phyloP scores from a whole-genome alignment of 2,797 vertebrate species.

The Acipenser oxyrinchus region DNA sequence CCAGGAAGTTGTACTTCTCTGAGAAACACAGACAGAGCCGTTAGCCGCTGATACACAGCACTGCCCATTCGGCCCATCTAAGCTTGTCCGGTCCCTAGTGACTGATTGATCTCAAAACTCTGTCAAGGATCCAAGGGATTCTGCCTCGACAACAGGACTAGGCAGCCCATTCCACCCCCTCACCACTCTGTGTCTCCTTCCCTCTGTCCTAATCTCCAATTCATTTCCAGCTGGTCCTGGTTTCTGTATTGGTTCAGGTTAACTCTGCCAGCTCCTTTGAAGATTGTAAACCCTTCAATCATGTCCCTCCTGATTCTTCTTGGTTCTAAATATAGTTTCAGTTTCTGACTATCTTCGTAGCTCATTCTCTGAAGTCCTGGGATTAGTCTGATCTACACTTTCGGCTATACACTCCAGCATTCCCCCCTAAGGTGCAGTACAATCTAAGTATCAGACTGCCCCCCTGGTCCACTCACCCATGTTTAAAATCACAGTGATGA shows the following conservation, averaged over 20 bases:
- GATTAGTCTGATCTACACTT: background rate
- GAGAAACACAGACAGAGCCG: background rate
- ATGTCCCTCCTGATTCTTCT: no score
- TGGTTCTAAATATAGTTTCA: no score
- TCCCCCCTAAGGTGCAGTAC: background rate
- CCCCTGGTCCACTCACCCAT: constrained; percentile 77
- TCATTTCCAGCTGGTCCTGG: no score
- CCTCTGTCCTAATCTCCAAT: accelerated
- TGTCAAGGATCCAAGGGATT: no score
- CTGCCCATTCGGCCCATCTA: background rate
- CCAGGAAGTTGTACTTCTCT: constrained; percentile 92
- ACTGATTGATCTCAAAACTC: no score
- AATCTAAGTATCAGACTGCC: background rate
- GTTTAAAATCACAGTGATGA: constrained; percentile 94
- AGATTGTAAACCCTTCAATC: no score
- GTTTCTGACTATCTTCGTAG: no score
- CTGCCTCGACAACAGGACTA: no score
- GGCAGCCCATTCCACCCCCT: no score
- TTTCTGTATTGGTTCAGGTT: no score
- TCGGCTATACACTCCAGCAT: background rate
- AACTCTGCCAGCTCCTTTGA: no score
- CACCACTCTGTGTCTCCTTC: background rate
- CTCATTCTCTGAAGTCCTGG: background rate
- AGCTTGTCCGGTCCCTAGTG: no score
- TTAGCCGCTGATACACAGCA: background rate